phyloP scores from a whole-genome alignment of 2,888 invertebrate species.

The Drosophila colorata region DNA sequence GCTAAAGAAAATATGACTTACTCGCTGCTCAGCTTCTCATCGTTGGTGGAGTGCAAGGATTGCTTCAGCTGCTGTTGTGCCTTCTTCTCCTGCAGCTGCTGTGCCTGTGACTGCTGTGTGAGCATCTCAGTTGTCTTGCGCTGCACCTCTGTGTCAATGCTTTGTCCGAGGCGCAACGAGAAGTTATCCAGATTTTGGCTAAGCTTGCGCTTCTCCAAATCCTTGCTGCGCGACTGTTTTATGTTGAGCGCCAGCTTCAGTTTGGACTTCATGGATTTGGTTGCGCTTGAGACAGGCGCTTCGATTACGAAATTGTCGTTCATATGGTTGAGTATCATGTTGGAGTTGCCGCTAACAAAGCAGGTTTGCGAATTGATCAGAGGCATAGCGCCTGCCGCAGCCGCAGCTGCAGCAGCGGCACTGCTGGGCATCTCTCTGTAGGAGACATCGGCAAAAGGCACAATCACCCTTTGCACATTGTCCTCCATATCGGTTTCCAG shows the following conservation, averaged over 20 bases:
- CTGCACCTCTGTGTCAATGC: slow-evolving; percentile 69
- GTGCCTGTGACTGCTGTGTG: slow-evolving; percentile 54
- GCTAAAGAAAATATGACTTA: slow-evolving; percentile 41
- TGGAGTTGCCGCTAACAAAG: slow-evolving; percentile 83
- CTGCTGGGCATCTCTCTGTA: slow-evolving; percentile 50
- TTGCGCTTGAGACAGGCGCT: slow-evolving; percentile 17
- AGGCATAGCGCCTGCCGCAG: slow-evolving; percentile 31
- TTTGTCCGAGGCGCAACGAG: slow-evolving; percentile 83
- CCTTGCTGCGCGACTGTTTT: slow-evolving; percentile 79
- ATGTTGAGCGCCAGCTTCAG: slow-evolving; percentile 38
- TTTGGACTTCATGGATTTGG: slow-evolving; percentile 32
- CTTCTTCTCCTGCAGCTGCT: slow-evolving; percentile 36
- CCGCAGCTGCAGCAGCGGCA: background rate
- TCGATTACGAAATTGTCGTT: slow-evolving; percentile 82
- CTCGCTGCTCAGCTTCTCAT: slow-evolving; percentile 82
- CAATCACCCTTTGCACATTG: slow-evolving; percentile 69
- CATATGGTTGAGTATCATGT: slow-evolving; percentile 84
- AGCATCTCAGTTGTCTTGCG: slow-evolving; percentile 74
- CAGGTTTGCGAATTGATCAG: slow-evolving; percentile 80
- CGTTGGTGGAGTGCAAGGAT: slow-evolving; percentile 74
- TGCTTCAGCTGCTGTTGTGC: slow-evolving; percentile 61
- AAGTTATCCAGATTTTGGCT: slow-evolving; percentile 86
- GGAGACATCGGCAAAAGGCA: slow-evolving; percentile 82
- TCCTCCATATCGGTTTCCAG: slow-evolving; percentile 85
- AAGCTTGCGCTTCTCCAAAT: slow-evolving; percentile 84